Evolutionary conservation across 2,113 vertebrate genomes (phyloP), one percentile per base, ranked within the genome.

Genomic region (Malurus alboscapulatus): DNA sequence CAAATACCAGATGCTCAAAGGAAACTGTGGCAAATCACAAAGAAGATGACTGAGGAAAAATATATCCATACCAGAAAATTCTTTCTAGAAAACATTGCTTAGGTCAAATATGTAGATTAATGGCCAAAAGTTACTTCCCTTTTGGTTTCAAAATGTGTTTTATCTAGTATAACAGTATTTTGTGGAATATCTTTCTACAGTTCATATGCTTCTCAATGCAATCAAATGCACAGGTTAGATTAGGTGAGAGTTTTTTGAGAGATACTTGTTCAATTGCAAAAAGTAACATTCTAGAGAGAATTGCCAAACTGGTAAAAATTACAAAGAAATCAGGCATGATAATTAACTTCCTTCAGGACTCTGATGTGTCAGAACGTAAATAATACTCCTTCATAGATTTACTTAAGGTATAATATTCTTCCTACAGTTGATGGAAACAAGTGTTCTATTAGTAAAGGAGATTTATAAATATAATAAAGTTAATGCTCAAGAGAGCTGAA

Each of bases 391-490:
- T 91, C 94, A 90, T 75, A 95, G 80, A 87, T 94, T 94, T 94
- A 93, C 53, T 58, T 88, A 69, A 92, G 87, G 34, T 87, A 44
- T 58, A 87, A 90, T 84, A 93, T 93, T 73, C 27, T 68, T 50
- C 77, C 62, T 72, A 77, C 36, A 84, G 24, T 32, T 97, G 87
- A 93, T 59, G 63, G 74, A 91, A 97, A 94, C 76, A 96, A 96
- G 91, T 90, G 57, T 74, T 93, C 53, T 91, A 68, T 95, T 96
- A 96, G 82, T 72, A 95, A 95, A 96, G 48, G 55, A 91, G 94
- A 75, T 89, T 87, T 96, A 92, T 72, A 96, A 97, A 96, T 85
- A 96, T 88, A 75, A 90, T 92, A 57, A 94, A 85, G 51, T 34
- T 88, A 93, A 94, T 36, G 75, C 78, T 95, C 30, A 16, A 83